A percentile compares a stretch with the other conserved stretches of the same genome.
Evolutionary conservation across 2,113 vertebrate genomes (phyloP).

Genomic region (Hippocampus guttulatus): DNA sequence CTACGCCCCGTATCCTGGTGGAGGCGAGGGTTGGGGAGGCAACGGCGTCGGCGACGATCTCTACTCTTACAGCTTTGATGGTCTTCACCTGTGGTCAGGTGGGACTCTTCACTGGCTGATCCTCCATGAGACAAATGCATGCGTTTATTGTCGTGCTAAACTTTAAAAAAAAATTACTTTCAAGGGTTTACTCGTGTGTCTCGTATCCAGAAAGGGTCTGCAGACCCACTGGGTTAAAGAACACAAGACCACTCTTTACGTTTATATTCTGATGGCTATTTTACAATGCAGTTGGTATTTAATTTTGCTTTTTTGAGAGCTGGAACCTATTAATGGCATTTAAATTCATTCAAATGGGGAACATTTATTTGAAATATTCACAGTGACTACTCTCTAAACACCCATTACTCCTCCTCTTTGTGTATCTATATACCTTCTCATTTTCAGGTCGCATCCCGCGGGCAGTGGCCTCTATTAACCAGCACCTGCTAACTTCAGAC

Average conservation of each 20-base stretch:
- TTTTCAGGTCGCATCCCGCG: conserved; percentile 84
- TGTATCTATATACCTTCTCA: conserved; percentile 16
- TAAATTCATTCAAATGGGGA: too few relatives aligned
- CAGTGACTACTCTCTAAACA: too few relatives aligned
- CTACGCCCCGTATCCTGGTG: conserved; percentile 94
- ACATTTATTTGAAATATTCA: too few relatives aligned
- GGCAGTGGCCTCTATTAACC: conserved; percentile 91
- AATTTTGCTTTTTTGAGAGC: too few relatives aligned
- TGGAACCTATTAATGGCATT: too few relatives aligned
- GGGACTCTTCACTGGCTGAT: conserved; percentile 28
- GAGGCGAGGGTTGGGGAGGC: conserved; percentile 96
- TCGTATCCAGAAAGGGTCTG: too few relatives aligned
- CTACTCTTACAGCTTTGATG: conserved; percentile 93
- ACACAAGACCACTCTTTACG: too few relatives aligned
- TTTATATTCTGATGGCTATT: too few relatives aligned
- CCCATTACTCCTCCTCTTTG: not conserved
- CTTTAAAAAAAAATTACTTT: too few relatives aligned
- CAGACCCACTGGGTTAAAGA: too few relatives aligned
- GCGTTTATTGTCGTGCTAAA: not conserved
- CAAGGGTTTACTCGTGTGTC: too few relatives aligned
- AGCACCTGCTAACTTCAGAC: conserved; percentile 88
- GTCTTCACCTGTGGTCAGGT: conserved; percentile 98
- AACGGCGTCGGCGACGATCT: conserved; percentile 94
- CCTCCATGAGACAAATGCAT: not conserved
- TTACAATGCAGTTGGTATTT: too few relatives aligned